Conservation (phyloP, 2,113 vertebrate species). For the Cyphomyrus plagiostoma region DNA sequence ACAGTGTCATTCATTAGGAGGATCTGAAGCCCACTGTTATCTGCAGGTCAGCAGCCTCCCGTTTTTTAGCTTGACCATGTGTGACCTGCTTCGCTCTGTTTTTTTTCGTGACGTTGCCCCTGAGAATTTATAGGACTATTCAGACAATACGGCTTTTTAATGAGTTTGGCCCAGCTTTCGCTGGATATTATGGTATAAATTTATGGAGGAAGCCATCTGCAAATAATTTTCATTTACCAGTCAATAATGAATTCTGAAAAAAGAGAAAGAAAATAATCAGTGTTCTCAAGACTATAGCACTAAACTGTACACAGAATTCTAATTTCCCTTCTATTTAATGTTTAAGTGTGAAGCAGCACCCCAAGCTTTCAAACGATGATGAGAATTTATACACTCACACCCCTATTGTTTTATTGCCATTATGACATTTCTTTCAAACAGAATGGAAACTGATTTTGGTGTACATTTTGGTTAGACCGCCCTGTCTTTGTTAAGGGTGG, state of each 20-base stretch:
- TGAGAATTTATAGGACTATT: background rate
- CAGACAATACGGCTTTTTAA: background rate
- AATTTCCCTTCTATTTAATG: background rate
- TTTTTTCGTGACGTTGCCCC: background rate
- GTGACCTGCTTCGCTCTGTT: background rate
- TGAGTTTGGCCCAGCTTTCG: background rate
- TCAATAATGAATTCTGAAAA: background rate
- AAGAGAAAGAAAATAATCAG: background rate
- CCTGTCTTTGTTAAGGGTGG: background rate
- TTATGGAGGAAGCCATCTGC: background rate
- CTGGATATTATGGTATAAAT: background rate
- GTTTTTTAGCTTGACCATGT: background rate
- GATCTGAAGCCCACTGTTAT: constrained; percentile 4
- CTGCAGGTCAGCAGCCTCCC: background rate
- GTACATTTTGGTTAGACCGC: background rate
- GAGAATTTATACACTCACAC: background rate
- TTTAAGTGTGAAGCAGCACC: background rate
- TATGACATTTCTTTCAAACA: background rate
- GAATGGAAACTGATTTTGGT: background rate
- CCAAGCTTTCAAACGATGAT: background rate
- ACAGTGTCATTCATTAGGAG: background rate
- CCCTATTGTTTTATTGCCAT: background rate
- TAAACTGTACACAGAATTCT: background rate
- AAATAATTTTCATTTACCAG: constrained; percentile 6
- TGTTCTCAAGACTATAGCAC: background rate